Evolutionary conservation across 35 echinoderm and acorn worm species (phyloP).

Genomic region (Strongylocentrotus purpuratus): DNA sequence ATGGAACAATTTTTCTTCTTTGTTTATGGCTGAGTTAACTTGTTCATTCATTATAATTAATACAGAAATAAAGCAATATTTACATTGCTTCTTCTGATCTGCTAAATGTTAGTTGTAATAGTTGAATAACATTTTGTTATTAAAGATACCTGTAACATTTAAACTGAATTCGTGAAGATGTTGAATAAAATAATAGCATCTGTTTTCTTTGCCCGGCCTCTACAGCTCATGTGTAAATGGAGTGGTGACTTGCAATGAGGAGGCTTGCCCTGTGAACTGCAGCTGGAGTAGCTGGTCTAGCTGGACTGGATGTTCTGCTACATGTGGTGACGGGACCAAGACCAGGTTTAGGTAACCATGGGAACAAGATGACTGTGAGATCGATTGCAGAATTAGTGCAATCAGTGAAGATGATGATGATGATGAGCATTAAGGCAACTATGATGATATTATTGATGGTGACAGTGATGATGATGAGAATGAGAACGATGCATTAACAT

Average conservation of each 20-base stretch:
- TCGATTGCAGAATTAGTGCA: not conserved
- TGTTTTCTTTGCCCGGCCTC: not conserved
- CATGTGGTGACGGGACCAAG: slow-evolving; percentile 68
- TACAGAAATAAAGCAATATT: no score
- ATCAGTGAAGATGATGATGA: not conserved
- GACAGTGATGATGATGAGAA: not conserved
- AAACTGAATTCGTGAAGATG: no score
- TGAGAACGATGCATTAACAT: not conserved
- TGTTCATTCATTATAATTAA: no score
- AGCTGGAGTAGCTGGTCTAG: slow-evolving; percentile 79
- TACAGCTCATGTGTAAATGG: slow-evolving; percentile 68
- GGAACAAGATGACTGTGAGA: not conserved
- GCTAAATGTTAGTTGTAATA: no score
- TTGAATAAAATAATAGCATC: no score
- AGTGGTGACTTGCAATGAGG: slow-evolving; percentile 57
- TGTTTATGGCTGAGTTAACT: no score
- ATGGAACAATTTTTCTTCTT: no score
- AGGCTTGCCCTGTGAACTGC: slow-evolving; percentile 72
- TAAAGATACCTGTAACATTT: no score
- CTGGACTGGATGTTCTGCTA: slow-evolving; percentile 67
- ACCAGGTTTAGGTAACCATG: slow-evolving; percentile 74
- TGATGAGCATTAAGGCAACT: not conserved
- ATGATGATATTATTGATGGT: not conserved
- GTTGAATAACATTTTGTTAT: not conserved
- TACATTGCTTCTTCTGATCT: no score